phyloP scores from a whole-genome alignment of 2,113 vertebrate genomes.

The Corythornis vintsioides region DNA sequence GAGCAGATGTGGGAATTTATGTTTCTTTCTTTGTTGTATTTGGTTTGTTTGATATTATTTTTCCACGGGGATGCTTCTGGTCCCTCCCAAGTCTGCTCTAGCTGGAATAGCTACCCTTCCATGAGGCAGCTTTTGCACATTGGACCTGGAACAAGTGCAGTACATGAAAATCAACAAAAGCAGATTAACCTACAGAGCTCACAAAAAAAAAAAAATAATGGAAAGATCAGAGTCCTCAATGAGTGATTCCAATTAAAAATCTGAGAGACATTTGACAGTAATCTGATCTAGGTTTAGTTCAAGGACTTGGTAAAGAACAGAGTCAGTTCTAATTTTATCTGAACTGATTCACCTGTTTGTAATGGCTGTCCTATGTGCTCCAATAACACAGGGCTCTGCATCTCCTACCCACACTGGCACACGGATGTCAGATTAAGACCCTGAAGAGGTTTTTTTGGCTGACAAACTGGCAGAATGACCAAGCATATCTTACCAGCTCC shows the following conservation, averaged over 20 bases:
- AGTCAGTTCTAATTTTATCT: conserved; percentile 40
- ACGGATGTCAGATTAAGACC: not conserved
- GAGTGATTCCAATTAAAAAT: conserved; percentile 12
- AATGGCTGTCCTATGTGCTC: not conserved
- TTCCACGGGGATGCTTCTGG: not conserved
- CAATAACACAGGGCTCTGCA: conserved; percentile 1
- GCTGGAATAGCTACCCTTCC: not conserved
- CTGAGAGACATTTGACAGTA: not conserved
- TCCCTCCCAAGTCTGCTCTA: not conserved
- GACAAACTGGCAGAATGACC: not conserved
- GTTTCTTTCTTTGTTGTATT: not conserved
- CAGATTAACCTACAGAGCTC: not conserved
- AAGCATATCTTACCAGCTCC: not conserved
- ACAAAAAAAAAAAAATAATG: not conserved
- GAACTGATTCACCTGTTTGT: conserved; percentile 4
- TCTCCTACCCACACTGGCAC: not conserved
- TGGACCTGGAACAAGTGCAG: not conserved
- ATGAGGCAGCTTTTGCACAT: not conserved
- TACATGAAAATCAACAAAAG: not conserved
- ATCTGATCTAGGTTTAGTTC: conserved; percentile 46
- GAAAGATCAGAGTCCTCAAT: not conserved
- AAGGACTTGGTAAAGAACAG: conserved; percentile 50
- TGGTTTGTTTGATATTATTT: not conserved
- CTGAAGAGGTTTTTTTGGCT: not conserved
- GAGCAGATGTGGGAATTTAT: not conserved